Evolutionary conservation across 2,888 invertebrate genomes (phyloP), one percentile per base, ranked within the genome.

Genomic region (Oscheius sp.): DNA sequence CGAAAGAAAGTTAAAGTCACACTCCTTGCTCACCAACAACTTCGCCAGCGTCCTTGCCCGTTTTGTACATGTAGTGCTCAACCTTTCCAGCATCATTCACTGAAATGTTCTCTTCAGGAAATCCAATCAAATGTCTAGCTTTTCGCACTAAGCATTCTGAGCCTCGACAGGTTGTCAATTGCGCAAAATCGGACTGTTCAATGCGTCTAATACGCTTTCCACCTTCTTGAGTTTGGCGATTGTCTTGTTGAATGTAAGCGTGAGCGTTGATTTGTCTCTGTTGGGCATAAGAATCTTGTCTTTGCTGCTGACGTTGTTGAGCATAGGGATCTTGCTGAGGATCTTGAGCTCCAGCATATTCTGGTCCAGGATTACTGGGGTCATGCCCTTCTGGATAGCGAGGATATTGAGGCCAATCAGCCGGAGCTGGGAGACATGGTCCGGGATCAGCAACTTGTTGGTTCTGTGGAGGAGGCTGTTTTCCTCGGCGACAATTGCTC

Each of bases 11-110:
- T 23, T 29, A 27, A 27, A 8, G 58, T 23, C 27, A 39, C 27
- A 37, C 45, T 4, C 29, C n/a, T 8, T 50, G 64, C 76, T 70
- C 70, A 76, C 76, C 76, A 45, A 68, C 53, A 27, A 76, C 65
- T 65, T 76, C 76, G 42, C 74, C 74, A 10, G 69, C 65, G 46
- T 75, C 73, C 33, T 72, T 71, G 29, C 65, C 71, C 37, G 74
- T 72, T 67, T 77, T 74, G 61, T 77, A 77, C 64, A 77, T 27
- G 52, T 75, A 74, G 50, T 78, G 70, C 25, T 78, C 75, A 46
- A 72, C 75, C 31, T 71, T 69, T 27, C 72, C 78, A 23, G 63
- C 48, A 4, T 73, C 70, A 55, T 78, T 70, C 66, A 78, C 78
- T 75, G 78, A 78, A 75, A 78, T 74, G 27, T 55, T 23, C 20